Evolutionary conservation across 2,113 vertebrate genomes (phyloP), one percentile per base, ranked within the genome.

Genomic region (Dendrocopos noguchii): DNA sequence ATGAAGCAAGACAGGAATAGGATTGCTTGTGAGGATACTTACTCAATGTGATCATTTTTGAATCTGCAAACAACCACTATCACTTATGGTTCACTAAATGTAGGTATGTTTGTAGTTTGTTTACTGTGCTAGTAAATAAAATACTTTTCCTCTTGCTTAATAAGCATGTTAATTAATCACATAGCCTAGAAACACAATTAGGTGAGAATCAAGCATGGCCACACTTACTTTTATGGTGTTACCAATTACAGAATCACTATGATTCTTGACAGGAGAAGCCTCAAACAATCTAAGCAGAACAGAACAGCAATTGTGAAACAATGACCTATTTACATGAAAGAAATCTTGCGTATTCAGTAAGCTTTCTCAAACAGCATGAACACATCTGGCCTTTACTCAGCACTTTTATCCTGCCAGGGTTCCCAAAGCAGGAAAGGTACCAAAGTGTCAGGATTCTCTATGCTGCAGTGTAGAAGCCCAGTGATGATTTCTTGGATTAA

Each of bases 101-200:
- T 31, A 76, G 31, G 9, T 16, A 47, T 28, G 39, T n/a, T 92
- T 36, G 44, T 36, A 92, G 55, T 63, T 85, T 87, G n/a, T 34
- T 86, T 93, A 63, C 39, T 84, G 14, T 75, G 80, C 39, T 90
- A 76, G 65, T 78, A 84, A 80, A 84, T 52, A 61, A 75, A 92
- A 78, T 25, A 55, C 77, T 86, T 81, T 55, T n/a, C 16, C 53
- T 83, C 44, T 72, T 84, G 29, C 31, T 64, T 75, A 92, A 86
- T 76, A 86, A 92, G 24, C 17, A 34, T 34, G 44, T 53, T 90
- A 85, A 83, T 87, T 92, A 90, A 84, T 84, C 7, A 8, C 28
- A 50, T 15, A 65, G 42, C 57, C 53, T 61, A 80, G 59, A 87
- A 79, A 84, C 77, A 91, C 31, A 87, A 75, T 80, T 76, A 94